phyloP scores from a whole-genome alignment of 1,140 invertebrate species.

The Magallana angulata region DNA sequence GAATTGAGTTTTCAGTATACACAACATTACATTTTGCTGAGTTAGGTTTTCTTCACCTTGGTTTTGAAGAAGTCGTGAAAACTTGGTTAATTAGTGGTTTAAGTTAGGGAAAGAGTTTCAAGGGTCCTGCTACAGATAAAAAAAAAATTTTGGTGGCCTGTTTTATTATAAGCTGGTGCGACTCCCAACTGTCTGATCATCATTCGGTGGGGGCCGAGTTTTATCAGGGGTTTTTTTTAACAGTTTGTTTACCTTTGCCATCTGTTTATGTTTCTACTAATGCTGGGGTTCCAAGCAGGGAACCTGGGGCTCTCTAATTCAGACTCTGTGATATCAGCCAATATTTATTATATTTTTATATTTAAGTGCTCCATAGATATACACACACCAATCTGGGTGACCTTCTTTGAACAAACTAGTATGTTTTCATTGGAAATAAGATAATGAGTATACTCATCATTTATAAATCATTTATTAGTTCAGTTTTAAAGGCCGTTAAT shows the following conservation, averaged over 20 bases:
- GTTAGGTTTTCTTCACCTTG: not conserved
- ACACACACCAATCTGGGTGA: no score
- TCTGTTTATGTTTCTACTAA: slow-evolving; percentile 30
- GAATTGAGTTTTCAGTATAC: not conserved
- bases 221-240: not conserved
- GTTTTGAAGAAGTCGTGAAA: not conserved
- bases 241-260: slow-evolving; percentile 23
- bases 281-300: not conserved
- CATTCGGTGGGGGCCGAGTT: not conserved
- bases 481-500: no score
- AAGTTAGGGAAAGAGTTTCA: not conserved
- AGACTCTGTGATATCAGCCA: no score
- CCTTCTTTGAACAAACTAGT: no score
- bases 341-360: no score
- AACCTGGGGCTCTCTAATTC: not conserved
- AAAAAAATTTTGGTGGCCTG: not conserved
- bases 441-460: no score
- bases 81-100: slow-evolving; percentile 1
- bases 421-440: no score
- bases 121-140: not conserved
- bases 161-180: not conserved
- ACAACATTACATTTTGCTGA: not conserved
- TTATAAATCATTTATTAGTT: no score
- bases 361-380: no score
- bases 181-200: slow-evolving; percentile 17